Evolutionary conservation across 2,113 vertebrate genomes (phyloP).

Genomic region (Dasyprocta punctata): DNA sequence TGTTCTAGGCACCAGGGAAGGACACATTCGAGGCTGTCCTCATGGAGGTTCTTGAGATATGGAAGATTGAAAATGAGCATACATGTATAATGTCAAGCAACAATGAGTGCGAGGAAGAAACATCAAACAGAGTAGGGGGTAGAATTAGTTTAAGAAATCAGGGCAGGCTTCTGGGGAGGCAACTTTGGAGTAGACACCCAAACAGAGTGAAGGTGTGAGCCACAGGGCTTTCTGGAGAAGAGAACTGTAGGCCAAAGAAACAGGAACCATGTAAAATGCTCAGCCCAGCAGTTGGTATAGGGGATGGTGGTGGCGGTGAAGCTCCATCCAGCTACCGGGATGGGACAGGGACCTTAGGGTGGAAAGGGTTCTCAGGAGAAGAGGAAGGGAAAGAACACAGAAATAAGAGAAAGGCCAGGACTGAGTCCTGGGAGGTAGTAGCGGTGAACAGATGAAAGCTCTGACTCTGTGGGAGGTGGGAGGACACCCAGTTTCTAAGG

Average conservation of each 20-base stretch:
- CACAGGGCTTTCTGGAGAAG: neutral
- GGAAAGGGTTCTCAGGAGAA: neutral
- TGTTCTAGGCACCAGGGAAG: neutral
- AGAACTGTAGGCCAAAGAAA: neutral
- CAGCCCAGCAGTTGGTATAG: fast-evolving
- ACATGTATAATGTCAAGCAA: fast-evolving
- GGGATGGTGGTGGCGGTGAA: neutral
- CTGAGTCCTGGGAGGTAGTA: neutral
- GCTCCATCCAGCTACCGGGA: neutral
- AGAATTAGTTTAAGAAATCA: neutral
- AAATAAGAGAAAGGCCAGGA: neutral
- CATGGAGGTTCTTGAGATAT: neutral
- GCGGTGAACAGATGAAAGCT: neutral
- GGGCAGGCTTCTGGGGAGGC: neutral
- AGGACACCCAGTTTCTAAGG: neutral
- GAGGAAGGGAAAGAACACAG: neutral
- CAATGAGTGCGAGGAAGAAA: neutral
- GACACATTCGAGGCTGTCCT: neutral
- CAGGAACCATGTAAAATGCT: fast-evolving
- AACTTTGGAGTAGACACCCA: neutral
- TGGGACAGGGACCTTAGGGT: neutral
- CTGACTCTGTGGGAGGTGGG: neutral
- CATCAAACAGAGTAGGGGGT: neutral
- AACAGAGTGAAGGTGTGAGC: neutral
- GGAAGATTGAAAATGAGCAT: neutral